Evolutionary conservation across 2,888 invertebrate genomes (phyloP), one percentile per base, ranked within the genome.

Genomic region (Podotricha telesiphe): DNA sequence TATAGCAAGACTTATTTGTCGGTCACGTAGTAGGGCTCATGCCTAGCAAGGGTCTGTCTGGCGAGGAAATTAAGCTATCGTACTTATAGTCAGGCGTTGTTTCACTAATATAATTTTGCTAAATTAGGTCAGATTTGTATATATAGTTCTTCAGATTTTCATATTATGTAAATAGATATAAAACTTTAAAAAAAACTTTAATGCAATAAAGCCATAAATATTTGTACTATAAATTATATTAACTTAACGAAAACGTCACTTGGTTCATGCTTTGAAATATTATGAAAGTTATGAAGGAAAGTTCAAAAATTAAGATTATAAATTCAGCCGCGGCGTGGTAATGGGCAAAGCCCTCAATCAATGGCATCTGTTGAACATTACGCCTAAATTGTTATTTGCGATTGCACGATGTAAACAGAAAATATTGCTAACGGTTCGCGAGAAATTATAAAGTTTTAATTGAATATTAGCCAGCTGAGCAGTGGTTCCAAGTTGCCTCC

Each of bases 381-480:
- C 69, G 58, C 48, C 66, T 42, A 71, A 69, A 69, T 66, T 71
- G 65, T 71, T 69, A 73, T 71, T 71, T 73, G 69, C 62, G 71
- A 68, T 66, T 67, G 62, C 20, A 13, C 62, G 56, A 67, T 58
- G 82, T 83, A 86, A 86, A 86, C 85, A 85, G 78, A 83, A 86
- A 87, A 86, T 88, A 87, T 86, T 82, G 83, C 85, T 76, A 79
- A 80, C 82, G 58, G 69, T 66, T 82, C 80, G 77, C 73, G 76
- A 76, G 80, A 88, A 88, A 89, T 87, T 88, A 84, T 85, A 87
- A 90, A 89, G 82, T 89, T 90, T 88, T 89, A 89, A 90, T 89
- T 89, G 87, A 88, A 88, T 89, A 89, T 88, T 88, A 89, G 86
- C 83, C 86, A 83, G 83, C 81, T 83, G 84, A 86, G 83, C 84